These are phyloP conservation scores for Drosophila mojavensis DNA, from an alignment of 1,140 invertebrate genomes.

Conservation along the genomic window DNA sequence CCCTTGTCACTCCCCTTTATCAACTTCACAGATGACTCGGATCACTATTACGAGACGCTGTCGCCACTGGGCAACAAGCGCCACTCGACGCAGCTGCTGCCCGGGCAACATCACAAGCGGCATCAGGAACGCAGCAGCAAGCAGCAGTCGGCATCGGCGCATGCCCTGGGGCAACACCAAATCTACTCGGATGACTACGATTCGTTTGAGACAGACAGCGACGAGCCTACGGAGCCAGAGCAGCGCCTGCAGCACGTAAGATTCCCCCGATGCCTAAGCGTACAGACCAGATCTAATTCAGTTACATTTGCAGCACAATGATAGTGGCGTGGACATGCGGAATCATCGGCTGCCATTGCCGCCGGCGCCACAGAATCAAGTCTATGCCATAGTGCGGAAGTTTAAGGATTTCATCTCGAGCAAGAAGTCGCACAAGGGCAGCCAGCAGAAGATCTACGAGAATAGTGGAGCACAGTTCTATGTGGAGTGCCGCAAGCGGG, in stretches of 20 bases:
- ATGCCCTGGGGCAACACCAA: slow-evolving; percentile 59
- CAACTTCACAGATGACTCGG: slow-evolving; percentile 84
- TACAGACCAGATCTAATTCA: background rate
- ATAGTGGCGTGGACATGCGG: slow-evolving; percentile 85
- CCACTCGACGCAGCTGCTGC: slow-evolving; percentile 62
- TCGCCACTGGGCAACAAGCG: slow-evolving; percentile 79
- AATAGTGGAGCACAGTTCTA: slow-evolving; percentile 72
- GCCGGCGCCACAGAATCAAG: slow-evolving; percentile 85
- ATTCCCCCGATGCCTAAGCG: background rate
- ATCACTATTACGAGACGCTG: slow-evolving; percentile 87
- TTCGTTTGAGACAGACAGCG: slow-evolving; percentile 87
- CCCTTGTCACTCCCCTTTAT: background rate
- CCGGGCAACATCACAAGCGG: slow-evolving; percentile 43
- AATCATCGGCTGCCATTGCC: slow-evolving; percentile 86
- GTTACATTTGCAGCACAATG: slow-evolving; percentile 72
- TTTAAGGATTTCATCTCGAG: slow-evolving; percentile 86
- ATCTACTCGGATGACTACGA: slow-evolving; percentile 85
- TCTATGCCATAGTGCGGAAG: slow-evolving; percentile 85
- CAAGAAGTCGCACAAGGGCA: slow-evolving; percentile 85
- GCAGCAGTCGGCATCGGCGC: slow-evolving; percentile 65
- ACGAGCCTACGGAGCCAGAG: slow-evolving; percentile 85
- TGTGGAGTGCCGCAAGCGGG: slow-evolving; percentile 50
- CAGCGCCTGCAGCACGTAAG: slow-evolving; percentile 75
- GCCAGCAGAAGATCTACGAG: slow-evolving; percentile 79
- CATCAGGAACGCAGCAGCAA: slow-evolving; percentile 51